Conservation (phyloP, 1,140 invertebrate species). For the Tetramorium alpestre region DNA sequence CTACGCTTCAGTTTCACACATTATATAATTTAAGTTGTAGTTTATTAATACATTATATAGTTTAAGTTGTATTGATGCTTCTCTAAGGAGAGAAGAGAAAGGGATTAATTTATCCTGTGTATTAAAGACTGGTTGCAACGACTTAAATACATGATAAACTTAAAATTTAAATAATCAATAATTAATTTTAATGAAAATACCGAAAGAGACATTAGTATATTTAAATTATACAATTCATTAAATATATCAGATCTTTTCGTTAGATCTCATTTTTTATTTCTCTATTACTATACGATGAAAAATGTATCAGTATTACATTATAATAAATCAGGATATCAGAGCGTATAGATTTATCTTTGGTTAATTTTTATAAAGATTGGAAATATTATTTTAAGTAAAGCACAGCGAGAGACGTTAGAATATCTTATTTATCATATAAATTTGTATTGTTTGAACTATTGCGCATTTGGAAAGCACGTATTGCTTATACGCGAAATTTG, state of each 20-base stretch:
- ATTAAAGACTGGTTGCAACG: background rate
- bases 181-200: background rate
- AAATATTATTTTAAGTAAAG: background rate
- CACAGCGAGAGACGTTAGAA: background rate
- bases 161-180: background rate
- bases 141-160: background rate
- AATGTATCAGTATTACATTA: background rate
- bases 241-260: background rate
- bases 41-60: background rate
- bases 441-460: background rate
- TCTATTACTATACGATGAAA: background rate
- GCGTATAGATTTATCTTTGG: background rate
- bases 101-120: background rate
- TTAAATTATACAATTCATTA: background rate
- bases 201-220: background rate
- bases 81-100: background rate
- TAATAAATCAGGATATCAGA: background rate
- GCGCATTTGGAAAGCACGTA: background rate
- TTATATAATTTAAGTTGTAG: background rate
- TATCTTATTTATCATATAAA: background rate
- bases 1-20: background rate
- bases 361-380: background rate
- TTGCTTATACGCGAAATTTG: slow-evolving; percentile 6
- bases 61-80: background rate
- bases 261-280: background rate